phyloP scores from a whole-genome alignment of 1,140 invertebrate species.

The Parasteatoda tepidariorum region DNA sequence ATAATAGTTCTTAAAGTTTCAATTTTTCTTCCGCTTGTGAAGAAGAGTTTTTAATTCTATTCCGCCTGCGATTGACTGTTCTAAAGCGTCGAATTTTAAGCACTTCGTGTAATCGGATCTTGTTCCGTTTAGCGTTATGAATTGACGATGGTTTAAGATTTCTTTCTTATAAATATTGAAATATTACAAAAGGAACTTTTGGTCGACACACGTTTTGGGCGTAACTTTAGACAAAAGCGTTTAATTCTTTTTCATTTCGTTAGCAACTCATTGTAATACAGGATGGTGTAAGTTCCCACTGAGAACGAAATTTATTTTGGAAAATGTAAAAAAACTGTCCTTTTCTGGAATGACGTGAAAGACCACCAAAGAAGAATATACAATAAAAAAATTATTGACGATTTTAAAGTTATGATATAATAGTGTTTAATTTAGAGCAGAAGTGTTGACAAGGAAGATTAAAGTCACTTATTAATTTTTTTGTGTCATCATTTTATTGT shows the following conservation, averaged over 20 bases:
- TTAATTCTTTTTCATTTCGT: constrained; percentile 15
- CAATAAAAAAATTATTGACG: background rate
- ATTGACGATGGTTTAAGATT: constrained; percentile 18
- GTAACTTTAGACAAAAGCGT: constrained; percentile 15
- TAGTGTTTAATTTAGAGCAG: too few relatives aligned
- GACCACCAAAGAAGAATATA: constrained; percentile 16
- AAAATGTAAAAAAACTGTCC: constrained; percentile 14
- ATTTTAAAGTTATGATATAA: background rate
- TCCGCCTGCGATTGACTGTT: constrained; percentile 45
- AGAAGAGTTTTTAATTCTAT: constrained; percentile 18
- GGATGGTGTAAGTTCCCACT: background rate
- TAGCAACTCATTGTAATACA: background rate
- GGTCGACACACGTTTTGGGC: constrained; percentile 51
- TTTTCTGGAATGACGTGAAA: background rate
- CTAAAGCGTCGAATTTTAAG: constrained; percentile 35
- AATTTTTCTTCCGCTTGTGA: constrained; percentile 40
- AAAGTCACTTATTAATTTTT: too few relatives aligned
- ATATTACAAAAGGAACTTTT: constrained; percentile 53
- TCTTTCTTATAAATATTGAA: constrained; percentile 59
- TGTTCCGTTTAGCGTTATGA: constrained; percentile 59
- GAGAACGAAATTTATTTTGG: background rate
- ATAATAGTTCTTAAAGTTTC: constrained; percentile 4
- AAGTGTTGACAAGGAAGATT: too few relatives aligned
- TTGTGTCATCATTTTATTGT: too few relatives aligned
- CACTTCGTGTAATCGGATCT: constrained; percentile 33